Evolutionary conservation across 2,888 invertebrate genomes (phyloP), one percentile per base, ranked within the genome.

Genomic region (Priocnemis perturbator): DNA sequence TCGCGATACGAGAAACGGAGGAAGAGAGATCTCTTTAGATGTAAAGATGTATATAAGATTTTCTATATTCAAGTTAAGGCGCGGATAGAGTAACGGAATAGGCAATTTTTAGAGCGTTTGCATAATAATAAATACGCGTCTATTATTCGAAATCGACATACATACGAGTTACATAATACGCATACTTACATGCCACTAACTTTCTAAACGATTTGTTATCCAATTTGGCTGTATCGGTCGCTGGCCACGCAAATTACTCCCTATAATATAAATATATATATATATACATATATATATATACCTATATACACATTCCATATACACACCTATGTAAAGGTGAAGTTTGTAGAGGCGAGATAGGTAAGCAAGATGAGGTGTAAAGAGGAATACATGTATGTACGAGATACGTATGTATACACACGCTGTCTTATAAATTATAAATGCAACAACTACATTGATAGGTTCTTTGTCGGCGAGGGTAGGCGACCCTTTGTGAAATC

Each of bases 41-140:
- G 67, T 73, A 73, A 76, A 67, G 60, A 37, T 76, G 73, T 73
- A 73, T 48, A 76, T 73, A 76, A 60, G 52, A 67, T 73, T 76
- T 76, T 76, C 73, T 76, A 76, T 69, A 69, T 71, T 67, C 60
- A 56, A 68, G 60, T 65, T 61, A 62, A 65, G 59, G 56, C 37
- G 52, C 55, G 20, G 47, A 11, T 37, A 37, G 37, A 37, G 37
- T 37, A 37, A 37, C 37, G 37, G 14, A 3, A 37, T 37, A 37
- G 37, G 37, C 37, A 37, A 37, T 37, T 37, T 37, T 37, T 37
- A 37, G 37, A 37, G 37, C 37, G 37, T 37, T 37, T 9, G 37
- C 37, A 37, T 37, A 37, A 37, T 37, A 37, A 37, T 37, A 37
- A 37, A 37, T 37, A 37, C 37, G 37, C 37, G 37, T 37, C 37